Percentiles rank a stretch among this genome's conserved stretches.
Conservation (phyloP, 2,888 invertebrate genomes). For the Megastigmus dorsalis region DNA sequence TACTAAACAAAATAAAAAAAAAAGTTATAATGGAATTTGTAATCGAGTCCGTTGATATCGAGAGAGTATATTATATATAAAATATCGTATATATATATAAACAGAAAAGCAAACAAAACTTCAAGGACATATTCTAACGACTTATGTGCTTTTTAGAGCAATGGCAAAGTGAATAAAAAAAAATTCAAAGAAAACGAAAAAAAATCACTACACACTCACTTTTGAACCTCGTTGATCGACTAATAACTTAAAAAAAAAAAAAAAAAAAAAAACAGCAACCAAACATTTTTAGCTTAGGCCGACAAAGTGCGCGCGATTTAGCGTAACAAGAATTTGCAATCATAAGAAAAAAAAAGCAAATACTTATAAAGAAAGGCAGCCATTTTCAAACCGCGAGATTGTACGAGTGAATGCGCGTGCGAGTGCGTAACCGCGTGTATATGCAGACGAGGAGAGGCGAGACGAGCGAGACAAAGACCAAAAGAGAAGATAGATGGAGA, state of each 20-base stretch:
- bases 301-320: conserved; percentile 21
- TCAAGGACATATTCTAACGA: conserved; percentile 35
- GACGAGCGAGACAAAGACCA: background rate
- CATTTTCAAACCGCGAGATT: conserved; percentile 12
- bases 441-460: background rate
- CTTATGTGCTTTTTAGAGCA: conserved; percentile 41
- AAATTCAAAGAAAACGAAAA: conserved; percentile 1
- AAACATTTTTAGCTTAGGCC: conserved; percentile 33
- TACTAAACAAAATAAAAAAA: no score
- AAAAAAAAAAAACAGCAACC: no score
- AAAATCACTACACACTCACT: conserved; percentile 44
- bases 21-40: conserved; percentile 12
- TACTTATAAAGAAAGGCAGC: no score
- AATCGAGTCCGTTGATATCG: conserved; percentile 21
- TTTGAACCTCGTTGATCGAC: conserved; percentile 53
- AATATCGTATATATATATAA: conserved; percentile 6
- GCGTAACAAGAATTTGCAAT: conserved; percentile 21
- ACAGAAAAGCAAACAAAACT: conserved; percentile 14
- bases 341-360: conserved; percentile 23
- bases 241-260: conserved; percentile 45
- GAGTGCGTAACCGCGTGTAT: background rate
- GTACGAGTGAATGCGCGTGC: background rate
- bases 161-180: conserved; percentile 3
- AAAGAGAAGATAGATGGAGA: background rate
- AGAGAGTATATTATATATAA: conserved; percentile 27